Percentiles rank a stretch among this genome's conserved stretches.
phyloP scores from a whole-genome alignment of 2,113 vertebrate species.

The Datnioides undecimradiatus region DNA sequence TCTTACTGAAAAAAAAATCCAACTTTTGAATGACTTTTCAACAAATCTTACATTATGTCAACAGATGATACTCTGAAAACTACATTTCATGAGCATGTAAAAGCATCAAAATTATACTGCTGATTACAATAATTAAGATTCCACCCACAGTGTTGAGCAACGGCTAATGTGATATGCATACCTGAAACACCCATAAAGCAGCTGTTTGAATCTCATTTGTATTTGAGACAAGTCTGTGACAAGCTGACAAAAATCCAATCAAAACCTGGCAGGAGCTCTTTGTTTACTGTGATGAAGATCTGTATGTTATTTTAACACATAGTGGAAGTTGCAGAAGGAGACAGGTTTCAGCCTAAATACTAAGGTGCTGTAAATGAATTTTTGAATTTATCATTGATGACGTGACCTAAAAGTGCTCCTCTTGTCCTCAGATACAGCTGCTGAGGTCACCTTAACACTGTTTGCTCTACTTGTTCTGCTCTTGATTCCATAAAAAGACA shows the following conservation, averaged over 20 bases:
- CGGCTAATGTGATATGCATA: neutral
- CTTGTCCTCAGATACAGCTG: neutral
- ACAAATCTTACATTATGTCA: neutral
- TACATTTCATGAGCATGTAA: neutral
- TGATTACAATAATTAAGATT: constrained; percentile 26
- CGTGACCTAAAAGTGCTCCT: neutral
- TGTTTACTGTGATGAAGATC: constrained; percentile 12
- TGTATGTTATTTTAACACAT: neutral
- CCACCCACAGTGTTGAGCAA: constrained; percentile 20
- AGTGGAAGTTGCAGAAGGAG: neutral
- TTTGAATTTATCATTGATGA: neutral
- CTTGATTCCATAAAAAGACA: constrained; percentile 48
- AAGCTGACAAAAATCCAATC: constrained; percentile 29
- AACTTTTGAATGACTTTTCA: neutral
- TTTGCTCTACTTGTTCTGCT: constrained; percentile 31
- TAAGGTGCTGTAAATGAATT: neutral
- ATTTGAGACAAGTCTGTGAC: constrained; percentile 3
- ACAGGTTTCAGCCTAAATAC: neutral
- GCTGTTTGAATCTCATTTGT: neutral
- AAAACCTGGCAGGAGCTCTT: constrained; percentile 8
- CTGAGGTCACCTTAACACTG: constrained; percentile 35
- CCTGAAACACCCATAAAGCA: neutral
- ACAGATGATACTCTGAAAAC: neutral
- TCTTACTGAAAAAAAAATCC: too few species aligned
- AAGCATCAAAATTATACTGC: neutral